Base-by-base conservation (phyloP, 2,113 vertebrate genomes). In the Promerops cafer region DNA sequence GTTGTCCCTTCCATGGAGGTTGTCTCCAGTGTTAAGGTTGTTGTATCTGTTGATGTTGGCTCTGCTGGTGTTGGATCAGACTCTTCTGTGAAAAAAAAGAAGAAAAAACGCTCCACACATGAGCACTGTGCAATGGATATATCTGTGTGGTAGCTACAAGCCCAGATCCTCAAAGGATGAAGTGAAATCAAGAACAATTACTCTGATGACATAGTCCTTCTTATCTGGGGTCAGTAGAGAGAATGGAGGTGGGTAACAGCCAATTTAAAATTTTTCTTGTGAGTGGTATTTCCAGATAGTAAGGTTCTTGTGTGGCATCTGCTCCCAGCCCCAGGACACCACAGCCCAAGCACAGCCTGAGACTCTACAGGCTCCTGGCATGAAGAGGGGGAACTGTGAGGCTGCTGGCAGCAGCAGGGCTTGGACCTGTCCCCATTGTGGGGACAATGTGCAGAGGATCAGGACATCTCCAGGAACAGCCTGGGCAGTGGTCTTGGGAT, bases 271-370 rank as follows among this genome's bases (percentile, higher is more conserved):
- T 12, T 76, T 50, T 63, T 76, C 37, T 49, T 68, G 22, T 5
- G 83, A 64, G 39, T 10, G 12, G 1, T 40, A 35, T 90, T 82
- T 90, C 8, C 14, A 82, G 52, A 30, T 17, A 28, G 11, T 19
- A 42, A 52, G 2, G 27, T 44, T 27, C 26, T 50, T 12, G 19
- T 16, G 10, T 54, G 37, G 15, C 26, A 44, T 31, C 37, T 57
- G 19, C 50, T 78, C 16, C 35, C 60, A 88, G 26, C 12, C 23
- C 30, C 39, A 40, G 70, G 69, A 49, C 47, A 40, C 17, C 37
- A 28, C 0, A 1, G 31, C 31, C 35, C 65, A n/a, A 65, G 13
- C 2, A 3, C 1, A 1, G 11, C 17, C 4, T 0, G 6, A 66
- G 17, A 15, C 7, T 45, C 22, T 24, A 7, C 14, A 77, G 42